These are phyloP conservation scores for Chrysodeixis includens DNA, from an alignment of 2,888 invertebrate species.

Conservation along the genomic window DNA sequence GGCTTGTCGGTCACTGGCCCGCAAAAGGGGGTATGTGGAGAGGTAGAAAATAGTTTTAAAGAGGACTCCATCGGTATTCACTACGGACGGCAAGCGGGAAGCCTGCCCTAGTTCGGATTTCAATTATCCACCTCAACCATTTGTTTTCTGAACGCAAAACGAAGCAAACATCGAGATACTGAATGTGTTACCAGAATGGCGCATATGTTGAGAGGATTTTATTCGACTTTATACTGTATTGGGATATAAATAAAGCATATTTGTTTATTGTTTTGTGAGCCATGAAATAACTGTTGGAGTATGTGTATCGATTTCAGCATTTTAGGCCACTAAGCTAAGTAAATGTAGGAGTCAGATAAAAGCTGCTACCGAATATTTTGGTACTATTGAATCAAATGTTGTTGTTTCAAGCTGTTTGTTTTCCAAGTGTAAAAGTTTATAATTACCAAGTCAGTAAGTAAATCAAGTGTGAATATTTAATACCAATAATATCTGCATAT, in stretches of 20 bases:
- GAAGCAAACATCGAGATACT: slow-evolving; percentile 55
- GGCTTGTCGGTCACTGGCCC: slow-evolving; percentile 59
- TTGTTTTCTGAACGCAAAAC: slow-evolving; percentile 64
- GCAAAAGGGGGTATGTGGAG: slow-evolving; percentile 59
- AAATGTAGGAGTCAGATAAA: background rate
- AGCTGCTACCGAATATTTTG: background rate
- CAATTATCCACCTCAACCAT: slow-evolving; percentile 71
- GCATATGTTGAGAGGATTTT: slow-evolving; percentile 55
- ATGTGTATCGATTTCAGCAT: background rate
- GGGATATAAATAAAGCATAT: slow-evolving; percentile 20
- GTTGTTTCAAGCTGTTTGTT: no score
- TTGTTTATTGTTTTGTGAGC: slow-evolving; percentile 21
- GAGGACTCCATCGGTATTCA: slow-evolving; percentile 72
- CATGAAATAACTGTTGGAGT: slow-evolving; percentile 10
- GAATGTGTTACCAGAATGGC: slow-evolving; percentile 47
- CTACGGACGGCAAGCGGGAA: slow-evolving; percentile 57
- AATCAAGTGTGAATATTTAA: no score
- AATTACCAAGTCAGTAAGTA: no score
- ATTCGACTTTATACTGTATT: slow-evolving; percentile 24
- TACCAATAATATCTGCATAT: no score
- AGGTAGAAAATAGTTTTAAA: slow-evolving; percentile 75
- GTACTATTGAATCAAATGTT: background rate
- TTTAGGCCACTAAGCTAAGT: background rate
- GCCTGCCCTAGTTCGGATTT: slow-evolving; percentile 71
- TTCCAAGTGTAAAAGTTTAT: no score